Base-by-base conservation (phyloP, 2,113 vertebrate species). In the Petromus typicus region DNA sequence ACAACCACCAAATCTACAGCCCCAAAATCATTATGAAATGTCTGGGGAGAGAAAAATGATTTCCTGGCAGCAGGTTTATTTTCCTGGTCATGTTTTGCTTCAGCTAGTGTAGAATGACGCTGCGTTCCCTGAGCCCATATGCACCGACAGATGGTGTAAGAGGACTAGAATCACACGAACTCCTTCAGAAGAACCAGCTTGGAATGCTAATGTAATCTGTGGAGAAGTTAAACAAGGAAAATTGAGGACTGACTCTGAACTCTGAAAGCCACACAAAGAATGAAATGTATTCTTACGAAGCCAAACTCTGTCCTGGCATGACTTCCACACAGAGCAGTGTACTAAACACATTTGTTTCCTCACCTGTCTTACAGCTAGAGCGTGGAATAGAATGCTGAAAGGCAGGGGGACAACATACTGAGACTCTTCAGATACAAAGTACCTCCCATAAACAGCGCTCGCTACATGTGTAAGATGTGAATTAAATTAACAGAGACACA, bases 91-190 rank as follows among this genome's bases (percentile, higher is more conserved):
- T 63, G 82, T 82, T 90, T 63, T 78, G 64, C 71, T 67, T 45
- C 85, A 63, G 83, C 64, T 32, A 51, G 57, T 30, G 45, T 34
- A 57, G 79, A 76, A 66, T 90, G 90, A 85, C 48, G 2, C 88
- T 83, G 92, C 8, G 7, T 79, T 91, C 88, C 73, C 93, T 8
- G 86, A 71, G 88, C 95, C 80, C 93, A 94, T 56, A 43, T 63
- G 95, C 27, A 2, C 96, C 89, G 0, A 96, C 96, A 96, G 96
- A 97, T 95, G 97, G 96, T 93, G 95, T 93, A 14, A 96, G 96
- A 95, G 95, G 76, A 81, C 95, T 59, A 63, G 78, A 86, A 80
- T 91, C 94, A 40, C 34, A 11, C 86, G 16, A 54, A 48, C 61
- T n/a, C 71, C 86, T 91, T 67, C 79, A 22, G 83, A 51, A 84